These are phyloP conservation scores for Enteromius treurensis DNA, from an alignment of 2,797 vertebrate species.

Conservation along the genomic window DNA sequence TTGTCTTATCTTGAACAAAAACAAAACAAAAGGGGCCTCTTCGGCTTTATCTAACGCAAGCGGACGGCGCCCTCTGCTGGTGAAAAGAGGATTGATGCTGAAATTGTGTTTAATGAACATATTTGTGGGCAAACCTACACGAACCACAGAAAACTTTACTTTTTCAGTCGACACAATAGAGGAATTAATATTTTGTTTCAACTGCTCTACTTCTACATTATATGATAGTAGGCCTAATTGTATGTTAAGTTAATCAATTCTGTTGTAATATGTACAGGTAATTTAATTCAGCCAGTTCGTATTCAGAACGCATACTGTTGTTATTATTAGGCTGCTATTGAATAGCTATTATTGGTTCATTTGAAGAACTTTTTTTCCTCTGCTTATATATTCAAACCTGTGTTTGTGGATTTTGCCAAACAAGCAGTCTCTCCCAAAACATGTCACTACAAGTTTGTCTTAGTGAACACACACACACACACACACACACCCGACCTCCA, in stretches of 20 bases:
- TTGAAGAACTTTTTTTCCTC: background rate
- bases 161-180: background rate
- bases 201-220: background rate
- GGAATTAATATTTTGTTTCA: background rate
- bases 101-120: background rate
- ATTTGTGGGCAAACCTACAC: conserved; percentile 24
- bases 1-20: no score
- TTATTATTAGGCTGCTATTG: background rate
- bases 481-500: conserved; percentile 54
- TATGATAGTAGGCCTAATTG: background rate
- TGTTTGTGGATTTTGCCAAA: conserved; percentile 70
- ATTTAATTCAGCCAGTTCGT: background rate
- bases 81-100: no score
- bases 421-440: conserved; percentile 69
- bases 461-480: background rate
- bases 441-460: conserved; percentile 75
- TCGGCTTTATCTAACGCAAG: background rate
- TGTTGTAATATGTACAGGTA: background rate
- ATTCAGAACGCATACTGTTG: background rate
- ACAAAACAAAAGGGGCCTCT: background rate
- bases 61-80: conserved; percentile 62
- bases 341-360: background rate
- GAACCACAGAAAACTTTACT: background rate
- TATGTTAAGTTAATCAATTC: background rate
- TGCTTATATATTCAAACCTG: conserved; percentile 63